A percentile compares a stretch with the other conserved stretches of the same genome.
phyloP scores from a whole-genome alignment of 2,888 invertebrate genomes.

The Caenorhabditis uteleia region DNA sequence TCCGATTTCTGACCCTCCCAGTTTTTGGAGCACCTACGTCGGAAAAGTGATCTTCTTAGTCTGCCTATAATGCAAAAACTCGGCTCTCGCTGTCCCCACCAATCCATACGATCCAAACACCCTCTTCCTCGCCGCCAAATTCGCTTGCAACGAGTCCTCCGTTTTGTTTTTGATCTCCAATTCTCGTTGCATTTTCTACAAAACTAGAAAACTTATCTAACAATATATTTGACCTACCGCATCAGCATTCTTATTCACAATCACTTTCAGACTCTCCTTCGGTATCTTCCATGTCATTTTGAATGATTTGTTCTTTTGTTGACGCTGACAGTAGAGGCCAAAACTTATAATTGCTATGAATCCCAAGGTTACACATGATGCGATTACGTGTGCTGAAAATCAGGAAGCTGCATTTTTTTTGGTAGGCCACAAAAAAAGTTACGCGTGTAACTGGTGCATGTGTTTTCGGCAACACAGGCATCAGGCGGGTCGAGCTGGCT shows the following conservation, averaged over 20 bases:
- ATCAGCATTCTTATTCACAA: slow-evolving; percentile 54
- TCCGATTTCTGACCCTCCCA: no score
- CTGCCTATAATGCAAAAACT: slow-evolving; percentile 57
- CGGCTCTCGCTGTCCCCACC: slow-evolving; percentile 60
- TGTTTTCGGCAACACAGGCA: slow-evolving; percentile 13
- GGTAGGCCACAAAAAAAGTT: slow-evolving; percentile 3
- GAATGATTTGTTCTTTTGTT: background rate
- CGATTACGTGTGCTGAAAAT: background rate
- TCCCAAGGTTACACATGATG: background rate
- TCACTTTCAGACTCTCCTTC: slow-evolving; percentile 58
- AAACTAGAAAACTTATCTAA: slow-evolving; percentile 1
- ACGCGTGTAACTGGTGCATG: slow-evolving; percentile 26
- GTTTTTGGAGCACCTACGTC: no score
- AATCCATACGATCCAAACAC: slow-evolving; percentile 55
- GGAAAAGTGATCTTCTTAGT: slow-evolving; percentile 50
- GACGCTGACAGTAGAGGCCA: background rate
- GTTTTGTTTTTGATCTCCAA: slow-evolving; percentile 5
- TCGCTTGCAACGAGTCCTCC: background rate
- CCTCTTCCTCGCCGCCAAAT: slow-evolving; percentile 38
- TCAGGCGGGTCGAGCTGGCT: slow-evolving; percentile 11
- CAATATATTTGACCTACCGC: slow-evolving; percentile 14
- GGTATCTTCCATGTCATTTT: slow-evolving; percentile 51
- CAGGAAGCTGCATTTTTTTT: background rate
- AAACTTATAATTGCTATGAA: background rate
- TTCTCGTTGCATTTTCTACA: slow-evolving; percentile 37